Base-by-base conservation (phyloP, 1,140 invertebrate species). In the Eufriesea mexicana region DNA sequence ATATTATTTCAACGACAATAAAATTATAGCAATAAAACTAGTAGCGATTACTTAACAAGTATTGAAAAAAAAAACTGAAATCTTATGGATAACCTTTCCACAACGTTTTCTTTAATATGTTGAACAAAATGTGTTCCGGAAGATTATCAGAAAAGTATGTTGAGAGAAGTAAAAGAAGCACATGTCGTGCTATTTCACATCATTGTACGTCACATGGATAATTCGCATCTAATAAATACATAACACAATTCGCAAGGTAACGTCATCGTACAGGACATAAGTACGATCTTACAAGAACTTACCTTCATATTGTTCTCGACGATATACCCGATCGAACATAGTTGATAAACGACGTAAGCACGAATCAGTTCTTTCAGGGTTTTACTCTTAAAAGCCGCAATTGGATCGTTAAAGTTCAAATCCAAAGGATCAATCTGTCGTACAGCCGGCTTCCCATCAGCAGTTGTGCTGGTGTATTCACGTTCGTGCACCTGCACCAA, bases 271-370 rank as follows among this genome's bases (percentile, higher is more conserved):
- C 6, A 20, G 16, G 47, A 54, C 28, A 66, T 8, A 10, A 16
- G 5, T 12, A 14, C 23, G 35, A 68, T 75, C 6, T 45, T n/a
- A 20, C n/a, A 18, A 28, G 16, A 54, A 45, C 95, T 96, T 95
- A 99, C 98, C 97, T 97, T 96, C 95, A 97, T 97, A 92, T 99
- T 99, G 95, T 99, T 97, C 91, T 99, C 97, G 71, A 99, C 99
- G 77, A 99, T 94, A 91, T 96, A 97, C 87, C 97, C 96, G 91
- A 98, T 96, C 57, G 97, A 97, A 94, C 99, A 99, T 91, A 99
- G 95, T 92, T 97, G 97, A 93, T 99, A 98, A 64, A 99, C 99
- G 88, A 99, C 89, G 90, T 98, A 97, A 35, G 98, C 99, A 81
- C 99, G 95, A 14, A 99, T 89, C 66, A 99, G 95, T 94, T 99